Base-by-base conservation (phyloP, 2,113 vertebrate genomes). In the Laticauda colubrina region DNA sequence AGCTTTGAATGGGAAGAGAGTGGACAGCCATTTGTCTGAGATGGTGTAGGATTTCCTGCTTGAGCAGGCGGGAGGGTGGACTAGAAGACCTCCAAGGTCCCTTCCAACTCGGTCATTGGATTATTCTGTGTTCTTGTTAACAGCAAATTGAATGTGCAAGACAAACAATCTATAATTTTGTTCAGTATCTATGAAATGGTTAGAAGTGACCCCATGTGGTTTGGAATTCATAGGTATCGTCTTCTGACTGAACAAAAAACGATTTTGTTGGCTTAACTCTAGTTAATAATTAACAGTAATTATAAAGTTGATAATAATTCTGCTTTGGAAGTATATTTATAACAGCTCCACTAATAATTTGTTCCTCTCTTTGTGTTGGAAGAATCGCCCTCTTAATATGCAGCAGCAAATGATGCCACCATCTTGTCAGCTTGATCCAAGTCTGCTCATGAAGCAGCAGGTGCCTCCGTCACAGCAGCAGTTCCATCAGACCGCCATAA, bases 331-430 rank as follows among this genome's bases (percentile, higher is more conserved):
- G 24, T 53, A 15, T 15, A 51, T 26, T 24, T 26, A 10, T 23
- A 8, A 10, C 23, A 26, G 39, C 39, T 29, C 11, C 24, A 7
- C 61, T 45, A 48, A 11, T 59, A 39, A 2, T 48, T 92, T 69
- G 75, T 53, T 87, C 95, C 56, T 93, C 87, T 57, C 61, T 48
- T 5, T 85, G 1, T 56, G 89, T 93, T 29, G 95, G 94, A 12
- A 99, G 99, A 98, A 97, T 95, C 99, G 99, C 96, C 98, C 98
- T 93, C 98, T 99, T 92, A 98, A 98, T 94, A 98, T 98, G 88
- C 98, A 99, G 95, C 98, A 98, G 96, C 99, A 99, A 89, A 98
- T 99, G 98, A 99, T 99, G 98, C 99, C 98, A 92, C 98, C 98
- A 8, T 98, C 98, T 57, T 98, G 99, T 91, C 99, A 99, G 94